These are phyloP conservation scores for Sebastes kiyomatsui DNA, from an alignment of 2,797 vertebrate genomes.

Conservation along the genomic window DNA sequence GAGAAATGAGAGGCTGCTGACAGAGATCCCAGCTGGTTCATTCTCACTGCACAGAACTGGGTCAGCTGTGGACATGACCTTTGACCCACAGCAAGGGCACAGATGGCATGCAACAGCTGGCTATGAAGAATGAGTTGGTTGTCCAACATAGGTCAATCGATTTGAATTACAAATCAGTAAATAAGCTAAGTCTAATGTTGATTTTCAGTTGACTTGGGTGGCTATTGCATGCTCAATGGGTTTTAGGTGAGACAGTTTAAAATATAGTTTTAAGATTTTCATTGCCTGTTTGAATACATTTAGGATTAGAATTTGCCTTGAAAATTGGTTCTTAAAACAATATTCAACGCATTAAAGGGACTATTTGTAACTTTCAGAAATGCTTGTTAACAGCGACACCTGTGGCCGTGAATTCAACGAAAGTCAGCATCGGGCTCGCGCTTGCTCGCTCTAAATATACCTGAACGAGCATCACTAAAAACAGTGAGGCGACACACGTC, in stretches of 20 bases:
- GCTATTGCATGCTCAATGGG: background rate
- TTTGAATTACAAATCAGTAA: background rate
- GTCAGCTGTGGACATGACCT: slow-evolving; percentile 42
- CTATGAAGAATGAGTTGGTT: background rate
- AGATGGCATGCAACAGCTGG: slow-evolving; percentile 19
- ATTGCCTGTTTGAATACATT: background rate
- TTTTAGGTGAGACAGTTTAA: background rate
- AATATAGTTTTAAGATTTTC: background rate
- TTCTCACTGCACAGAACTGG: background rate
- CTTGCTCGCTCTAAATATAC: too few relatives aligned
- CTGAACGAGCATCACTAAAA: too few relatives aligned
- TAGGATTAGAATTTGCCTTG: background rate
- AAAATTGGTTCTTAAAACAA: background rate
- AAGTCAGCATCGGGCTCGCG: too few relatives aligned
- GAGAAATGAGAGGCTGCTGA: slow-evolving; percentile 72
- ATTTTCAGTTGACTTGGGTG: background rate
- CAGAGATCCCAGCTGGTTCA: slow-evolving; percentile 62
- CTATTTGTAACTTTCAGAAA: too few relatives aligned
- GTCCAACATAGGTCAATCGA: background rate
- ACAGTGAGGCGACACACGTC: too few relatives aligned
- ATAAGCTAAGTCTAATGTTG: background rate
- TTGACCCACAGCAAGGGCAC: slow-evolving; percentile 43
- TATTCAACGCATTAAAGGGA: background rate
- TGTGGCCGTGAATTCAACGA: too few relatives aligned
- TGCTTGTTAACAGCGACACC: too few relatives aligned